Evolutionary conservation across 1,140 invertebrate species (phyloP).

Genomic region (Kradibia gibbosae): DNA sequence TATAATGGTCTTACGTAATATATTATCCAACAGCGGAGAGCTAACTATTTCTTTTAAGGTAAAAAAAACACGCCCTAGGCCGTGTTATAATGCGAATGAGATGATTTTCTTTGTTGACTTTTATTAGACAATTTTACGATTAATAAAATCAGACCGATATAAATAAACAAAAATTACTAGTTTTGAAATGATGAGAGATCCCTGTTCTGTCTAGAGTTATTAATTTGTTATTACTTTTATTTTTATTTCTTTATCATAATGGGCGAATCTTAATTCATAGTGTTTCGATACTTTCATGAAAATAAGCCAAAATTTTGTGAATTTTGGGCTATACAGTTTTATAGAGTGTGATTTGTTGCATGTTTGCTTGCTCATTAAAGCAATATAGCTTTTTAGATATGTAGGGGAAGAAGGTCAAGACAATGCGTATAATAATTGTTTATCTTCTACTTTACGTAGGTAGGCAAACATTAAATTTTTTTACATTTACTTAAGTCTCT

Average conservation of each 20-base stretch:
- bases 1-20: too few relatives aligned
- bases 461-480: slow-evolving; percentile 18
- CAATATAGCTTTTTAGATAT: slow-evolving; percentile 26
- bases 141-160: not conserved
- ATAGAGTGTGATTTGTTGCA: slow-evolving; percentile 40
- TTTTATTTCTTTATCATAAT: not conserved
- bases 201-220: not conserved
- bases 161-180: slow-evolving; percentile 24
- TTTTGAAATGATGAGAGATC: slow-evolving; percentile 32
- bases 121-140: not conserved
- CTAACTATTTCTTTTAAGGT: not conserved
- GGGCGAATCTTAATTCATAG: slow-evolving; percentile 8
- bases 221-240: slow-evolving; percentile 1
- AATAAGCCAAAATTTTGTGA: slow-evolving; percentile 66
- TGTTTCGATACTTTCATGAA: slow-evolving; percentile 66
- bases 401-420: slow-evolving; percentile 31
- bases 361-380: slow-evolving; percentile 49
- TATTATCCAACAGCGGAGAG: too few relatives aligned
- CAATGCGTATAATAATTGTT: slow-evolving; percentile 15
- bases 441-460: slow-evolving; percentile 32
- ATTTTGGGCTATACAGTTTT: slow-evolving; percentile 39
- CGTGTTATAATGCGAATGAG: not conserved
- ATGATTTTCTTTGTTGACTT: not conserved
- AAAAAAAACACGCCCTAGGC: not conserved
- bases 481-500: slow-evolving; percentile 8